Evolutionary conservation across 2,113 vertebrate species (phyloP).

Genomic region (Vireo altiloquus): DNA sequence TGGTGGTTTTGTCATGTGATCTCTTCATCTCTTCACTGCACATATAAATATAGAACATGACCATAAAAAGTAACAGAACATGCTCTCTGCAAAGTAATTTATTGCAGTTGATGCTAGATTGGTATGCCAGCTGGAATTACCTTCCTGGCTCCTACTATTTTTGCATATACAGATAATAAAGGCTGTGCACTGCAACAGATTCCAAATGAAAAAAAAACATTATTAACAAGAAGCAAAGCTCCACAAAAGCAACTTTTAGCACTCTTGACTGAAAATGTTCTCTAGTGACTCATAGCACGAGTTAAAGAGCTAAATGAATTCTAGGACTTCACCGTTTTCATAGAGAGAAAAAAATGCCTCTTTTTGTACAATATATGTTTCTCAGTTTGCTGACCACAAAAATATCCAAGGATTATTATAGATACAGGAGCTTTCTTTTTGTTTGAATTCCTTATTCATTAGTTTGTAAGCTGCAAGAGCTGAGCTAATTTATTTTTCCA

Average conservation of each 20-base stretch:
- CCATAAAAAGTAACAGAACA: slow-evolving; percentile 97
- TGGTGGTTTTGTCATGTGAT: slow-evolving; percentile 72
- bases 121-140: slow-evolving; percentile 78
- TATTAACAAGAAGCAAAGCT: not conserved
- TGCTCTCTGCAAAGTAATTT: slow-evolving; percentile 78
- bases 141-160: slow-evolving; percentile 66
- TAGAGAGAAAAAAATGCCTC: not conserved
- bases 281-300: not conserved
- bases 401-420: not conserved
- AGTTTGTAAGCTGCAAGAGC: slow-evolving; percentile 57
- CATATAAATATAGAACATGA: slow-evolving; percentile 99
- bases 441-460: slow-evolving; percentile 57
- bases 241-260: not conserved
- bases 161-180: slow-evolving; percentile 51
- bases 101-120: slow-evolving; percentile 69
- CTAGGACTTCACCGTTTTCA: not conserved
- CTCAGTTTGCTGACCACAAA: slow-evolving; percentile 30
- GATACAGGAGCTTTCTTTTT: slow-evolving; percentile 50
- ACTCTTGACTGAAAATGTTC: not conserved
- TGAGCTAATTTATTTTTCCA: slow-evolving; percentile 73
- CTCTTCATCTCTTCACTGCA: slow-evolving; percentile 72
- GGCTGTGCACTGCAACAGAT: not conserved
- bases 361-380: not conserved
- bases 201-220: not conserved
- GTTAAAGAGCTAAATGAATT: not conserved